Base-by-base conservation (phyloP, 2,888 invertebrate species). In the Druceiella hillmani region DNA sequence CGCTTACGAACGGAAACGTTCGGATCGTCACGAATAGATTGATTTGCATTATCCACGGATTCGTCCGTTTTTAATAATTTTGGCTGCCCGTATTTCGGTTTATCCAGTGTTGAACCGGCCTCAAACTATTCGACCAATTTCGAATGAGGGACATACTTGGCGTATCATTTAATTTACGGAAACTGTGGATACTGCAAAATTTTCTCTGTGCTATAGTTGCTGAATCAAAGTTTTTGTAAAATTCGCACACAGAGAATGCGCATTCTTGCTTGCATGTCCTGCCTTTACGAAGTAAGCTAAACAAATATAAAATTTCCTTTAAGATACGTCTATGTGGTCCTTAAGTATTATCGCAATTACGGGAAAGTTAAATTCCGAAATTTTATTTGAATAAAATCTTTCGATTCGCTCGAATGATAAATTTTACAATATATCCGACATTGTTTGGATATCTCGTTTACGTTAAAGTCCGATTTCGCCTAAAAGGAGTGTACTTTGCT, bases 181-280 rank as follows among this genome's bases (percentile, higher is more conserved):
- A 7, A 20, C n/a, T 20, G 6, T 20, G 6, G n/a, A 7, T 20
- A 7, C 6, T 20, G 6, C n/a, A 20, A 7, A 20, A 20, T n/a
- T 7, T 7, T n/a, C n/a, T 20, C 22, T 6, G n/a, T 20, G 22
- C 6, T 20, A 9, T 20, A 7, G n/a, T 7, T 7, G n/a, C 6
- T 7, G 22, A 7, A 7, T 20, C 6, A 6, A 6, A 6, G 22
- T 20, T n/a, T 6, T n/a, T n/a, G 22, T 20, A 7, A 7, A 7
- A 7, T 20, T 20, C n/a, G n/a, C n/a, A n/a, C n/a, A n/a, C 22
- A 20, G 6, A 20, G 22, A 20, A 20, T 20, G 22, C 22, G n/a
- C n/a, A 9, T 6, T 20, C 22, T 17, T 13, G 22, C 22, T 17
- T 24, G 40, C 17, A 38, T 38, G 31, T 16, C 34, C 33, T 47